phyloP scores from a whole-genome alignment of 2,113 vertebrate genomes.

The Scomber japonicus region DNA sequence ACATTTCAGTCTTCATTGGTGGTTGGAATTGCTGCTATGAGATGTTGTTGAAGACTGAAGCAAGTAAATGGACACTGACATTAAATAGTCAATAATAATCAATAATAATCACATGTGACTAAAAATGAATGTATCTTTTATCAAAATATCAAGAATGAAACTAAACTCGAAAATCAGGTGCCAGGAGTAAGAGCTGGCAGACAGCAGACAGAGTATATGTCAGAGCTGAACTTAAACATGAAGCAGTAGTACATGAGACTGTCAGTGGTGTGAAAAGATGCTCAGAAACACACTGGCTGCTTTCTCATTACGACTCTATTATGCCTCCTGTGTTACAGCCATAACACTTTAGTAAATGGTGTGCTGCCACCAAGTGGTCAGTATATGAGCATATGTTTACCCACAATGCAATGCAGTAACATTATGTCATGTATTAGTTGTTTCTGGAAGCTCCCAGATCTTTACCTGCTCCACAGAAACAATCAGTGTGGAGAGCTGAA shows the following conservation, averaged over 20 bases:
- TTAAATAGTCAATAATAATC: too few species aligned
- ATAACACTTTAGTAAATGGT: not conserved
- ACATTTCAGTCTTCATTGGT: too few species aligned
- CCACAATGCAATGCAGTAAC: constrained; percentile 17
- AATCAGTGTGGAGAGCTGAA: not conserved
- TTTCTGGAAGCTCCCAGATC: not conserved
- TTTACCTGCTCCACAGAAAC: not conserved
- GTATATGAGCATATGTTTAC: not conserved
- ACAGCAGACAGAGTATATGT: not conserved
- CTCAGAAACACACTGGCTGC: not conserved
- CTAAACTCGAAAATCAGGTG: too few species aligned
- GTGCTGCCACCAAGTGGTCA: constrained; percentile 46
- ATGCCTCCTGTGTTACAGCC: not conserved
- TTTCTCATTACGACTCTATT: too few species aligned
- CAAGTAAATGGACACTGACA: too few species aligned
- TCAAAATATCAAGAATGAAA: too few species aligned
- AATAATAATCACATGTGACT: too few species aligned
- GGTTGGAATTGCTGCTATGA: too few species aligned
- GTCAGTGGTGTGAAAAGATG: not conserved
- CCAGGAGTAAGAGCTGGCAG: too few species aligned
- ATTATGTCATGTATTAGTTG: constrained; percentile 5
- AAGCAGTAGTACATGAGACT: not conserved
- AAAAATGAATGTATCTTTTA: too few species aligned
- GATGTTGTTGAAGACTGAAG: too few species aligned
- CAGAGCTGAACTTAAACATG: not conserved